Evolutionary conservation across 2,888 invertebrate genomes (phyloP), one percentile per base, ranked within the genome.

Genomic region (Acleris holmiana): DNA sequence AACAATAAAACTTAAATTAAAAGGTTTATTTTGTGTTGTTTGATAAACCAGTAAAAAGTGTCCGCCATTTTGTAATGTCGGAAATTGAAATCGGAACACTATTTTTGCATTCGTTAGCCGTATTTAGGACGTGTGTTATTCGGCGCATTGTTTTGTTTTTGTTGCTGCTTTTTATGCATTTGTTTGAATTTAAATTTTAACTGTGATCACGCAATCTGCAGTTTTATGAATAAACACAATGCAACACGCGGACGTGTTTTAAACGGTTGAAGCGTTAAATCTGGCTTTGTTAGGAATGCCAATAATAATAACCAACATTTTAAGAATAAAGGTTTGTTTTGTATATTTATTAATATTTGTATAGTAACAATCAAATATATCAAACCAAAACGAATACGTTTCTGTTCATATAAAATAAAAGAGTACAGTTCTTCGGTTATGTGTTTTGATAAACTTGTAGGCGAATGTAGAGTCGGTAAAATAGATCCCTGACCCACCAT

Each of bases 21-120:
- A 13, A 35, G 35, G n/a, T 44, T 54, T 15, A 6, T 7, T 54
- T 21, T 8, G 55, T 17, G 17, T n/a, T 25, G 41, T 46, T 25
- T 5, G 23, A 44, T 55, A 35, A 35, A 46, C 21, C 25, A 10
- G n/a, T 13, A 1, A 44, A 21, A 54, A 51, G n/a, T 25, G 46
- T 44, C 7, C 44, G 46, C 25, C 51, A 18, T 46, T 55, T 41
- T 46, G 46, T 46, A 46, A 46, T 29, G 25, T 55, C 46, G 10
- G 7, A 15, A 55, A 23, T 23, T 46, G 17, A 46, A 46, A 46
- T 55, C 5, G 40, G 17, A 23, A 13, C 19, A 7, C 2, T 53
- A 19, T 8, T 21, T 25, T 13, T 5, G 44, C 44, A 44, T n/a
- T 46, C 46, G 25, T 46, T 55, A 55, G 55, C 4, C 1, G 8